Evolutionary conservation across 2,113 vertebrate species (phyloP), one percentile per base, ranked within the genome.

Genomic region (Oryzias woworae): DNA sequence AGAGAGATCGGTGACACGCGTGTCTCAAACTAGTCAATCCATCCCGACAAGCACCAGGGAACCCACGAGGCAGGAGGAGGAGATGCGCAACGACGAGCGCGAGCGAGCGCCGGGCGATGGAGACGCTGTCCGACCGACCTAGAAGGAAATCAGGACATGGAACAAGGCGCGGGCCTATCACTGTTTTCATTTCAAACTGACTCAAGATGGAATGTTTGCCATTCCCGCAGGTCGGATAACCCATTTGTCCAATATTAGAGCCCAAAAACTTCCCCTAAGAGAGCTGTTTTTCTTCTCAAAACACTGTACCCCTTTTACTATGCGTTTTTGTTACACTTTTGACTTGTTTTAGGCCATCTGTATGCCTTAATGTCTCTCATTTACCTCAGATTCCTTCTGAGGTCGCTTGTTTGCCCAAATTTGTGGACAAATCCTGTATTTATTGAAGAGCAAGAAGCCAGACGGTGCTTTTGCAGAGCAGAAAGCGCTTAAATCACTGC

Each of bases 341-440:
- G 26, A 28, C 5, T 36, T 44, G 7, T 78, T 71, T 85, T 66
- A 74, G 75, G 71, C 72, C 87, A 82, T 86, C 46, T 84, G 69
- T 88, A 85, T 88, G 90, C 87, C 90, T 90, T 91, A 91, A 65
- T 84, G 75, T 73, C 74, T 87, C 66, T 74, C 69, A 67, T 82
- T 83, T 60, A 77, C 79, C 76, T 80, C 60, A 53, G 75, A 84
- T 69, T 69, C 52, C 49, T 71, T 53, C 54, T 66, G 76, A 77
- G 71, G 72, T 73, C 75, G 62, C 62, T 75, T 50, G 53, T 66
- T 67, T 67, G 78, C 64, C 66, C 56, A 58, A 77, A 57, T 16
- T 42, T 41, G 59, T 64, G 59, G 69, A 75, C 46, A 16, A 72
- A 46, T 64, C 44, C 47, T 71, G 44, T 49, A 62, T 69, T 54